These are phyloP conservation scores for Philhelius pedissequus DNA, from an alignment of 2,888 invertebrate genomes.

Conservation along the genomic window DNA sequence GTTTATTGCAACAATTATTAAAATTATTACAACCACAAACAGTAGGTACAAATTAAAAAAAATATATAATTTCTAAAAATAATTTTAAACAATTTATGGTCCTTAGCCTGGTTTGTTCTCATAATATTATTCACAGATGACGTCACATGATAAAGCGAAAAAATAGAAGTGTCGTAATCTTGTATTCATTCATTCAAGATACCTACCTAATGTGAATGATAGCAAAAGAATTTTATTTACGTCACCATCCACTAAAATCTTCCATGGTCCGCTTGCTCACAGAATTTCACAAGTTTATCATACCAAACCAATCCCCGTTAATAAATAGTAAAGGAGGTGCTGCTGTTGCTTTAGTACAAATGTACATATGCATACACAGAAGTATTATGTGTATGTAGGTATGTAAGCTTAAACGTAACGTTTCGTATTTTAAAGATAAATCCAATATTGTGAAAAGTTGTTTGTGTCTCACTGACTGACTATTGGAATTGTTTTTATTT, in stretches of 20 bases:
- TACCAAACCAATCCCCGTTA: not conserved
- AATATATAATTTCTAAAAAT: too few species aligned
- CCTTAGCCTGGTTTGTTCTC: too few species aligned
- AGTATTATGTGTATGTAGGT: too few species aligned
- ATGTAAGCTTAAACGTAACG: not conserved
- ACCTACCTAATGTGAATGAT: not conserved
- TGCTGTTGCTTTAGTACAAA: not conserved
- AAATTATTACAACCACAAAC: too few species aligned
- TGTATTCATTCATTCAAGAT: too few species aligned
- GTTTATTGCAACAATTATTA: too few species aligned
- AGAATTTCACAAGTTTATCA: not conserved
- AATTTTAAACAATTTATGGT: too few species aligned
- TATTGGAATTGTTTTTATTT: slow-evolving; percentile 30
- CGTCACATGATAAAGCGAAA: too few species aligned
- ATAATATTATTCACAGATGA: too few species aligned
- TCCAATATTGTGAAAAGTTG: not conserved
- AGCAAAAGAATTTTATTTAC: not conserved
- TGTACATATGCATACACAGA: too few species aligned
- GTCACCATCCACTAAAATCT: slow-evolving; percentile 19
- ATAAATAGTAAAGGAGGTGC: not conserved
- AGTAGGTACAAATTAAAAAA: too few species aligned
- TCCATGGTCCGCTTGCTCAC: slow-evolving; percentile 13
- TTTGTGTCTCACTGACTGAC: not conserved
- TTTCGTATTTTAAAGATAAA: slow-evolving; percentile 9
- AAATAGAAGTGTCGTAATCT: too few species aligned